A percentile compares a stretch with the other conserved stretches of the same genome.
phyloP scores from a whole-genome alignment of 1,140 invertebrate species.

The Ctenoplectra terminalis region DNA sequence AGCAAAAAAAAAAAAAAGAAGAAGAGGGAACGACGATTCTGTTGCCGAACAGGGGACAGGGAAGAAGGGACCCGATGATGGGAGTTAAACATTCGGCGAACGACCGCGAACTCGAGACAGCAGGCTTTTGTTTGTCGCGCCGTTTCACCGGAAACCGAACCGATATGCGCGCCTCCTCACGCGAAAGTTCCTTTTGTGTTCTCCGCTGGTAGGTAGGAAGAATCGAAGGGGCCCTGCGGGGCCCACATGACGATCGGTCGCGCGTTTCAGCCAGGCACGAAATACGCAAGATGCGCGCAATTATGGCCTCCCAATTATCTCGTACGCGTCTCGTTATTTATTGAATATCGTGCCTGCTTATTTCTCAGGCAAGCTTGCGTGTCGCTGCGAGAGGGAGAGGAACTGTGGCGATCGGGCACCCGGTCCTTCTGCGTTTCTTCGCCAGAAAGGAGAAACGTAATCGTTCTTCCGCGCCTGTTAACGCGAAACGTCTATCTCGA shows the following conservation, averaged over 20 bases:
- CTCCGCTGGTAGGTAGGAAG: constrained; percentile 38
- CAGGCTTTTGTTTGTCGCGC: constrained; percentile 73
- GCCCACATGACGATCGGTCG: constrained; percentile 75
- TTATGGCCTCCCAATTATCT: constrained; percentile 78
- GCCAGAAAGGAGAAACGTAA: not conserved
- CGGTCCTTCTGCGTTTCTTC: not conserved
- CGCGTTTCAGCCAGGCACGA: constrained; percentile 68
- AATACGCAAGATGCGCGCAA: constrained; percentile 77
- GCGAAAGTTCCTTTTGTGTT: constrained; percentile 72
- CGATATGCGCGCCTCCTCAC: constrained; percentile 69
- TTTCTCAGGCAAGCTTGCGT: constrained; percentile 72
- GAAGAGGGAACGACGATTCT: constrained; percentile 54
- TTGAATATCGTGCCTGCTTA: constrained; percentile 72
- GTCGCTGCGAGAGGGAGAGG: constrained; percentile 52
- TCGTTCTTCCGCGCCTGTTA: not conserved
- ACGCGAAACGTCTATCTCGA: not conserved
- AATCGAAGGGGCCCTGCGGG: constrained; percentile 43
- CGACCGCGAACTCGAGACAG: constrained; percentile 64
- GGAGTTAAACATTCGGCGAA: constrained; percentile 70
- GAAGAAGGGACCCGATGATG: constrained; percentile 55
- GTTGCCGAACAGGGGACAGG: no score
- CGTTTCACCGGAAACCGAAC: constrained; percentile 77
- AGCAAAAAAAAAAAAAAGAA: no score
- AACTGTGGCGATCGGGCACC: not conserved
- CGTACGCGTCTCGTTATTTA: constrained; percentile 80